Evolutionary conservation across 2,113 vertebrate species (phyloP).

Genomic region (Gorilla gorilla): DNA sequence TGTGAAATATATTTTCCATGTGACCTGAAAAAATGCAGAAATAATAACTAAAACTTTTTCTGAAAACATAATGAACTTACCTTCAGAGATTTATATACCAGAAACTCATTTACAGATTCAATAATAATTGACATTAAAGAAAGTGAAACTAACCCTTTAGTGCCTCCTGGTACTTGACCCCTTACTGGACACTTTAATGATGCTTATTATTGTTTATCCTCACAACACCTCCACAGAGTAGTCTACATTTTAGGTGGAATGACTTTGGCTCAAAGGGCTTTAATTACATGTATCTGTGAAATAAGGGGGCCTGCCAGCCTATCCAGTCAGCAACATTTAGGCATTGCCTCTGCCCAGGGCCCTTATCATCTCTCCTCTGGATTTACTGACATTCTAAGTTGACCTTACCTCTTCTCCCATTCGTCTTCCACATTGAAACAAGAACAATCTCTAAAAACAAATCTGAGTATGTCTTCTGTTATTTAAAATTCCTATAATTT

Average conservation of each 20-base stretch:
- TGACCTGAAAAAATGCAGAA: slow-evolving; percentile 8
- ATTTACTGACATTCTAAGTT: not conserved
- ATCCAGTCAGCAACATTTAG: not conserved
- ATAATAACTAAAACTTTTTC: not conserved
- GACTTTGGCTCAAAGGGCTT: not conserved
- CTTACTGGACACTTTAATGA: not conserved
- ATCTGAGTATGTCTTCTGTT: not conserved
- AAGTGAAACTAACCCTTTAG: not conserved
- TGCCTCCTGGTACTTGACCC: not conserved
- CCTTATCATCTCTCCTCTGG: not conserved
- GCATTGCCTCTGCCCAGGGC: not conserved
- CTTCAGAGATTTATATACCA: not conserved
- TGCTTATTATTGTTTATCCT: not conserved
- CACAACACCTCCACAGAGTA: not conserved
- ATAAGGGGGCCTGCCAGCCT: not conserved
- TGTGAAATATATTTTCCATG: not conserved
- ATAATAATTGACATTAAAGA: not conserved
- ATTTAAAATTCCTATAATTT: not conserved
- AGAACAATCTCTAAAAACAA: not conserved
- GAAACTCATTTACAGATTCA: not conserved
- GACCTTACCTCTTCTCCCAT: not conserved
- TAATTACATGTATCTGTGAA: not conserved
- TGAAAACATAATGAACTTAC: not conserved
- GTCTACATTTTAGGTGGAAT: not conserved
- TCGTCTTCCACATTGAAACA: not conserved